Conservation (phyloP, 2,797 vertebrate genomes). For the Geotrypetes seraphini region DNA sequence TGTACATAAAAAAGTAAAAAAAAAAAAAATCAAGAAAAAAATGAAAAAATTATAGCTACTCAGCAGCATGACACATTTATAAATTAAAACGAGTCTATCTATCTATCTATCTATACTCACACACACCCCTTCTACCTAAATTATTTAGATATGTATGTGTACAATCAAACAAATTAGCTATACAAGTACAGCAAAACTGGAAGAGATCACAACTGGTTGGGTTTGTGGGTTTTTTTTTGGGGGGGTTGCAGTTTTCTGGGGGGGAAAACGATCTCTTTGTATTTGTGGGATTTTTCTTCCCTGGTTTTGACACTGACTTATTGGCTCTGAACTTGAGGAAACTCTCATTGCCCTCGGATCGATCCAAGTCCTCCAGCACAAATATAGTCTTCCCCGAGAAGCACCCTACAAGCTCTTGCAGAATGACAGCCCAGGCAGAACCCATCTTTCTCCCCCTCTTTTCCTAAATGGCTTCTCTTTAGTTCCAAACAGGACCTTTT, state of each 20-base stretch:
- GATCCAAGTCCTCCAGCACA: conserved; percentile 34
- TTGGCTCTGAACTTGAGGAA: conserved; percentile 51
- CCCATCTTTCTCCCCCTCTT: conserved; percentile 1
- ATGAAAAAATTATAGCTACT: too few relatives aligned
- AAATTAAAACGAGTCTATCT: not conserved
- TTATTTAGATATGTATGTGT: not conserved
- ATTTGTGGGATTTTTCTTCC: conserved; percentile 20
- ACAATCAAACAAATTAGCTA: conserved; percentile 28
- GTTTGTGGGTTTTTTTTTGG: too few relatives aligned
- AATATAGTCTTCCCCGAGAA: conserved; percentile 36
- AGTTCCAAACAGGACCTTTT: not conserved
- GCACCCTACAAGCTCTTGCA: not conserved
- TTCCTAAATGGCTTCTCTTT: too few relatives aligned
- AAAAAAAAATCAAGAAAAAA: too few relatives aligned
- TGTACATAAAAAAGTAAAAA: too few relatives aligned
- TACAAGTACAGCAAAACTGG: not conserved
- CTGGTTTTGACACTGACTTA: conserved; percentile 46
- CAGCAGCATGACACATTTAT: too few relatives aligned
- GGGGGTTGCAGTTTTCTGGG: conserved; percentile 22
- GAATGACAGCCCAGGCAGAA: not conserved
- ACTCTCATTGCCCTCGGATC: conserved; percentile 48
- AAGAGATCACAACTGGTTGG: conserved; percentile 21
- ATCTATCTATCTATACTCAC: not conserved
- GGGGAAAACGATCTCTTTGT: conserved; percentile 50
- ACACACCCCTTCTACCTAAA: not conserved